phyloP scores from a whole-genome alignment of 2,888 invertebrate genomes.

The Drosophila phalerata region DNA sequence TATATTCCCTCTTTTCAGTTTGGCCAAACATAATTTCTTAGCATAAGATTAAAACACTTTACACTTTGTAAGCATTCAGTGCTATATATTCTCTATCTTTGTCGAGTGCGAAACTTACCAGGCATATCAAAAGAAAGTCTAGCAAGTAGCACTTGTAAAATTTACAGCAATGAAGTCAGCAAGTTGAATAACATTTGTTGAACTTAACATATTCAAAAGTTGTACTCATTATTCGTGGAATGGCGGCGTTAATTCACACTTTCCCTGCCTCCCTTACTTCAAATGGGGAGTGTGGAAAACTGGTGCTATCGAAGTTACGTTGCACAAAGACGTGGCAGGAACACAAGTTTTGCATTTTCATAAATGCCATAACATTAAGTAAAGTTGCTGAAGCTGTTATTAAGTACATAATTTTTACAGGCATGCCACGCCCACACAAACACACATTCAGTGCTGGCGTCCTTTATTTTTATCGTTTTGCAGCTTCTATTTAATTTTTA shows the following conservation, averaged over 20 bases:
- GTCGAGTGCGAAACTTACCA: neutral
- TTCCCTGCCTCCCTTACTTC: conserved; percentile 3
- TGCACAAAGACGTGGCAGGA: conserved; percentile 52
- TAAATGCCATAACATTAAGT: conserved; percentile 76
- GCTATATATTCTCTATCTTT: neutral
- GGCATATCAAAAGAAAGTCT: neutral
- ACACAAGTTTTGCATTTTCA: conserved; percentile 72
- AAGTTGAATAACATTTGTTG: conserved; percentile 44
- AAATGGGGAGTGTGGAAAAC: conserved; percentile 35
- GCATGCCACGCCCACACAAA: conserved; percentile 40
- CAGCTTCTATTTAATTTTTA: conserved; percentile 79
- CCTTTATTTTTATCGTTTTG: conserved; percentile 47
- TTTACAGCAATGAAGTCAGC: conserved; percentile 32
- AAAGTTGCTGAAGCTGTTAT: conserved; percentile 79
- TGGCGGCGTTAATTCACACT: conserved; percentile 9
- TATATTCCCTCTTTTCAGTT: no score
- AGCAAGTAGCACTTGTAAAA: conserved; percentile 10
- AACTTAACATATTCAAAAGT: conserved; percentile 45
- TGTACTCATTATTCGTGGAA: conserved; percentile 46
- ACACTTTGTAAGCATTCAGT: no score
- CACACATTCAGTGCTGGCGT: neutral
- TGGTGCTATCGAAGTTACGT: conserved; percentile 62
- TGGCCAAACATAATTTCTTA: no score
- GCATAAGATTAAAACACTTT: no score
- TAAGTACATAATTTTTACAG: conserved; percentile 73